A percentile compares a stretch with the other conserved stretches of the same genome.
These are phyloP conservation scores for Ethmia dodecea DNA, from an alignment of 2,888 invertebrate genomes.

Conservation along the genomic window DNA sequence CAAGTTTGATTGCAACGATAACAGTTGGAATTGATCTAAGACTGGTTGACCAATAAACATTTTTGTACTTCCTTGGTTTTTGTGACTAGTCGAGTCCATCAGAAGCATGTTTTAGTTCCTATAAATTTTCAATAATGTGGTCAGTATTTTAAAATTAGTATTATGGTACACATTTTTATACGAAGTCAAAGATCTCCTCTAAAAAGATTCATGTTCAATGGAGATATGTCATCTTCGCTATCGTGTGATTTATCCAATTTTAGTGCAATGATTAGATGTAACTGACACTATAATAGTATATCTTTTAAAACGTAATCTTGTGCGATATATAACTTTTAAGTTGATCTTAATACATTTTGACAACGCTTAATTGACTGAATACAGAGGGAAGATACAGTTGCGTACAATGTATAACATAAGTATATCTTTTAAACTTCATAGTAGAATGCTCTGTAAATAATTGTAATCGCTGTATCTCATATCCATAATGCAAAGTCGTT, in stretches of 20 bases:
- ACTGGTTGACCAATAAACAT: slow-evolving; percentile 44
- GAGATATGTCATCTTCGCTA: slow-evolving; percentile 57
- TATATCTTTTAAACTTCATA: slow-evolving; percentile 44
- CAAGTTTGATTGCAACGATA: slow-evolving; percentile 20
- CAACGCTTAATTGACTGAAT: slow-evolving; percentile 67
- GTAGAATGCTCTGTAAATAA: slow-evolving; percentile 60
- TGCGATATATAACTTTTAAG: slow-evolving; percentile 60
- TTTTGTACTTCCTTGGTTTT: slow-evolving; percentile 35
- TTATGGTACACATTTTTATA: slow-evolving; percentile 38
- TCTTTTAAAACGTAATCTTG: slow-evolving; percentile 50
- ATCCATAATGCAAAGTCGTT: slow-evolving; percentile 53
- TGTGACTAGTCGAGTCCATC: slow-evolving; percentile 31
- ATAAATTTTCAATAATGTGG: no score
- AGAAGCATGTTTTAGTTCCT: slow-evolving; percentile 48
- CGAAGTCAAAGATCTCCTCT: slow-evolving; percentile 11
- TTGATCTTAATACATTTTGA: slow-evolving; percentile 57
- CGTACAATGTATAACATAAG: slow-evolving; percentile 58
- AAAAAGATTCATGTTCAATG: slow-evolving; percentile 36
- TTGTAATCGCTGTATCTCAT: slow-evolving; percentile 56
- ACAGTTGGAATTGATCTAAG: slow-evolving; percentile 72
- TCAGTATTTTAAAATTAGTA: no score
- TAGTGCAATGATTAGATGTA: slow-evolving; percentile 77
- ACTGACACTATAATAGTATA: slow-evolving; percentile 61
- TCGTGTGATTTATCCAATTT: slow-evolving; percentile 72
- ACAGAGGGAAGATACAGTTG: slow-evolving; percentile 43